phyloP scores from a whole-genome alignment of 35 echinoderm and acorn worm genomes.

The Heliocidaris tuberculata region DNA sequence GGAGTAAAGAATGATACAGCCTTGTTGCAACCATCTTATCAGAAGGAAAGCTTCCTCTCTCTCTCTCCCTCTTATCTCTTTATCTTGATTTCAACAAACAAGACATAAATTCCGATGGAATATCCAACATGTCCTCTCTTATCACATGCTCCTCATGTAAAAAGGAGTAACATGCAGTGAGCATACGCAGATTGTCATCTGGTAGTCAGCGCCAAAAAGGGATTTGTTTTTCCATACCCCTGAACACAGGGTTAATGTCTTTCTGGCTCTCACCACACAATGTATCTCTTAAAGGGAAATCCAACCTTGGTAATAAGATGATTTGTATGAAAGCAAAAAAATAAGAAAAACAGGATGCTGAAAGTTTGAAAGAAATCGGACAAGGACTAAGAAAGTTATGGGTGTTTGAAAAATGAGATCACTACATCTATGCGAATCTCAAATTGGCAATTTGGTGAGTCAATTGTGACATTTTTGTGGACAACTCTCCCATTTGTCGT shows the following conservation, averaged over 20 bases:
- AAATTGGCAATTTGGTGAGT: too few species aligned
- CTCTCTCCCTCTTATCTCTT: background rate
- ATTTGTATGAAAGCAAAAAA: too few species aligned
- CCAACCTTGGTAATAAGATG: too few species aligned
- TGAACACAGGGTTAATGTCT: background rate
- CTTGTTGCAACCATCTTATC: background rate
- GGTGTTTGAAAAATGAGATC: too few species aligned
- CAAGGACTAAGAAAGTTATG: too few species aligned
- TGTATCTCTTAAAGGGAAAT: too few species aligned
- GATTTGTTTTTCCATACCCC: background rate
- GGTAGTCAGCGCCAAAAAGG: background rate
- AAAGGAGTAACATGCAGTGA: background rate
- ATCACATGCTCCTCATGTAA: background rate
- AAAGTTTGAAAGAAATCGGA: too few species aligned
- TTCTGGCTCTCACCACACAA: background rate
- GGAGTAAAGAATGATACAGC: background rate
- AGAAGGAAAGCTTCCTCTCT: background rate
- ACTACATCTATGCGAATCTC: too few species aligned
- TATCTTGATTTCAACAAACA: slow-evolving; percentile 12
- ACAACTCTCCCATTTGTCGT: too few species aligned
- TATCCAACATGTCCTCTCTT: background rate
- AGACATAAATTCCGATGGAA: background rate
- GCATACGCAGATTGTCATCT: background rate
- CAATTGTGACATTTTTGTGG: too few species aligned
- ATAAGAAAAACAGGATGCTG: too few species aligned